These are phyloP conservation scores for Mythimna albipuncta DNA, from an alignment of 2,888 invertebrate species.

Conservation along the genomic window DNA sequence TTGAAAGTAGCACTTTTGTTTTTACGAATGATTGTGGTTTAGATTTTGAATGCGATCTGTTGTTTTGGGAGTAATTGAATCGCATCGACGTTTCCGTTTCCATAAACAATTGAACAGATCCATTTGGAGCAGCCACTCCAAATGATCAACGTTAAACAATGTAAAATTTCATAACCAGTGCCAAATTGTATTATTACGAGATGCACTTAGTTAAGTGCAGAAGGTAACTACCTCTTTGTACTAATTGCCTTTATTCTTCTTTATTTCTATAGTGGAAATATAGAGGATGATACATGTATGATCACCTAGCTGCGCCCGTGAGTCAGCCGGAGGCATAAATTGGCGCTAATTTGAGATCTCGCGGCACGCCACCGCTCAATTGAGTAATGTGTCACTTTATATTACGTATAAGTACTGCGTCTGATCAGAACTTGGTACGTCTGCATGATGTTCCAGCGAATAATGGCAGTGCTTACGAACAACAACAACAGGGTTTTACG, in stretches of 20 bases:
- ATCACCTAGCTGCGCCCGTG: constrained; percentile 71
- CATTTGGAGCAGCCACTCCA: not conserved
- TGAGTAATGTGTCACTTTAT: constrained; percentile 89
- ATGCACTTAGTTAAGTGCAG: constrained; percentile 2
- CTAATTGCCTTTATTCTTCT: constrained; percentile 1
- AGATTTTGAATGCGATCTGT: constrained; percentile 35
- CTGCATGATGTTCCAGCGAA: constrained; percentile 40
- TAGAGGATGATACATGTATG: constrained; percentile 49
- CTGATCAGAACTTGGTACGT: constrained; percentile 39
- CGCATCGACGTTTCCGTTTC: constrained; percentile 20
- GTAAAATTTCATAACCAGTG: constrained; percentile 1
- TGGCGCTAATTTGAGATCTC: constrained; percentile 89
- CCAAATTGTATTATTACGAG: not conserved
- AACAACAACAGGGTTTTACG: not conserved
- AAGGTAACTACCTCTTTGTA: not conserved
- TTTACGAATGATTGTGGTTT: constrained; percentile 44
- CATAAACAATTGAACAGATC: constrained; percentile 32
- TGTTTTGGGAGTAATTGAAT: constrained; percentile 51
- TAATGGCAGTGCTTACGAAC: constrained; percentile 23
- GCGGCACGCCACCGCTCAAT: constrained; percentile 84
- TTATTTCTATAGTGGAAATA: constrained; percentile 14
- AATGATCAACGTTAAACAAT: not conserved
- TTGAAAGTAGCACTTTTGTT: constrained; percentile 55
- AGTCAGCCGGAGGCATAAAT: constrained; percentile 88
- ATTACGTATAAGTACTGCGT: constrained; percentile 70